Conservation (phyloP, 2,888 invertebrate species). For the Erebia palarica region DNA sequence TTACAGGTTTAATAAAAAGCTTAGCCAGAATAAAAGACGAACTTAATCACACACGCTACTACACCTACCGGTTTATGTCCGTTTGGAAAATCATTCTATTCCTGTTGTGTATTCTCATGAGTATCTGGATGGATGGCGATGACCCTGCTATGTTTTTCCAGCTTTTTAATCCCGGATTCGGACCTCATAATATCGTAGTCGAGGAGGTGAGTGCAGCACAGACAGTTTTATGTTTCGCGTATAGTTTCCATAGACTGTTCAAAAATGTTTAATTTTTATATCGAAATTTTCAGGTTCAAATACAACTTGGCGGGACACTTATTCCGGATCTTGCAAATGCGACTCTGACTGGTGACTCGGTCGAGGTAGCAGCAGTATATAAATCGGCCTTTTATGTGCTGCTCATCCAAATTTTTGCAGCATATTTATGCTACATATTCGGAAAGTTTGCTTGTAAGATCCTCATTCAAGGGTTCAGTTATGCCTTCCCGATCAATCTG, state of each 20-base stretch:
- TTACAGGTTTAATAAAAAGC: conserved; percentile 86
- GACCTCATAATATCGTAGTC: conserved; percentile 89
- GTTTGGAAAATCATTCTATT: conserved; percentile 95
- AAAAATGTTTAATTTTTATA: not conserved
- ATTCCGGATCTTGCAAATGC: conserved; percentile 90
- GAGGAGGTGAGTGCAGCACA: conserved; percentile 80
- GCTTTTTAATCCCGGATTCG: conserved; percentile 88
- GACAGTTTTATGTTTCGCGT: not conserved
- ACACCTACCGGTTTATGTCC: conserved; percentile 94
- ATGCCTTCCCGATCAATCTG: conserved; percentile 97
- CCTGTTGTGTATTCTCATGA: conserved; percentile 87
- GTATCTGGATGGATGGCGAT: conserved; percentile 88
- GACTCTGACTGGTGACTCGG: conserved; percentile 88
- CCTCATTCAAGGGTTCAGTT: conserved; percentile 98
- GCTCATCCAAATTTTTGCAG: conserved; percentile 90
- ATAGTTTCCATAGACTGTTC: not conserved
- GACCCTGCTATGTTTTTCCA: conserved; percentile 90
- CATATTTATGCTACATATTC: conserved; percentile 95
- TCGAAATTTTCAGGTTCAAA: conserved; percentile 78
- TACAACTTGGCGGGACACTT: conserved; percentile 81
- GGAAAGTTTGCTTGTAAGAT: conserved; percentile 98
- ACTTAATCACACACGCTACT: conserved; percentile 91
- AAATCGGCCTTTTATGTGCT: conserved; percentile 89
- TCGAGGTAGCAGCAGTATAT: conserved; percentile 86
- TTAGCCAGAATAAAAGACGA: conserved; percentile 91